Base-by-base conservation (phyloP, 2,113 vertebrate species). In the Climacteris rufus region DNA sequence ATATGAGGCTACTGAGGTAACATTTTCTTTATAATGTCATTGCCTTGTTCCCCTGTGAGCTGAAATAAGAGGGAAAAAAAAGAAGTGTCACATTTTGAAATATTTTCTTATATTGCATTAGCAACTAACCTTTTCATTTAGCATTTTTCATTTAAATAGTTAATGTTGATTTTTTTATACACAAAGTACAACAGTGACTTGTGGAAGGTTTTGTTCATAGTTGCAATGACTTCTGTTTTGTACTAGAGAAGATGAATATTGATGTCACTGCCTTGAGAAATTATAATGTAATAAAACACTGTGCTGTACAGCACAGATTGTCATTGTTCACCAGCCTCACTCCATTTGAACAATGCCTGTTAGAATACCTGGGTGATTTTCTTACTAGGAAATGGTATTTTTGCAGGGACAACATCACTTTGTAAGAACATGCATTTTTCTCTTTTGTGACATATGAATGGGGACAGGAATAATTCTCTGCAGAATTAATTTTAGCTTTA, bases 181-280 rank as follows among this genome's bases (percentile, higher is more conserved):
- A 91, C 57, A 90, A 57, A 52, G 47, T 77, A 72, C 28, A 92
- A 87, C 65, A 94, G 68, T 87, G 83, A 95, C 53, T 87, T 83
- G 39, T 53, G 66, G 72, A 90, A 87, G 52, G 47, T 50, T 95
- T 93, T 94, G 49, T 71, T 95, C 83, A 50, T 95, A 93, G 95
- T 85, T 95, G 85, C 59, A 87, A 40, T 87, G 69, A 89, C 65
- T 93, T 97, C 44, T 93, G 22, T 63, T 76, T 87, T 92, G 83
- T 85, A 60, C 42, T 90, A 77, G 56, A 69, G 84, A 96, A 90
- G 87, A 95, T 89, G 30, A 96, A 91, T 96, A 95, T 89, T 92
- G 87, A 89, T 94, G 83, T 87, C 79, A 90, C 37, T 71, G 54
- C 61, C 84, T 61, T 5, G 4, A 93, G 79, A 93, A 95, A 94